These are phyloP conservation scores for Lonchura striata DNA, from an alignment of 2,113 vertebrate species.

Conservation along the genomic window DNA sequence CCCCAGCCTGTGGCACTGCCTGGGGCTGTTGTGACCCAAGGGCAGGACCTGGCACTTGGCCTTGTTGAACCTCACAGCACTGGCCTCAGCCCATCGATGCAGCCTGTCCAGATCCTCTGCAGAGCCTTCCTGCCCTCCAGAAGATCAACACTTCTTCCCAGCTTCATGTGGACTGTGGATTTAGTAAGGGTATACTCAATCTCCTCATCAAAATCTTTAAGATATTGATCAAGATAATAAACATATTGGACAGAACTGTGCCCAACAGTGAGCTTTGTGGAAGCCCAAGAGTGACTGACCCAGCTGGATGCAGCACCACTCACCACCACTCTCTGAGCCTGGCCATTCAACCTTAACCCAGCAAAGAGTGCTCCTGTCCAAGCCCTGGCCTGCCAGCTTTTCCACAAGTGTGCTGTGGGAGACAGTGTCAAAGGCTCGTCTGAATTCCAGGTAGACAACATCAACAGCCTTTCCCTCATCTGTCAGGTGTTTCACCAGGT, in stretches of 20 bases:
- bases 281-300: background rate
- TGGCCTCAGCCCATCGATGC: background rate
- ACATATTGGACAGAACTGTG: background rate
- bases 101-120: background rate
- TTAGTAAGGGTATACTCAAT: background rate
- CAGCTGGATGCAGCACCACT: accelerated
- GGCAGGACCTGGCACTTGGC: background rate
- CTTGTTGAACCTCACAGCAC: background rate
- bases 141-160: accelerated
- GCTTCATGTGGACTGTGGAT: background rate
- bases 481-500: background rate
- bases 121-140: background rate
- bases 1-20: background rate
- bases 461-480: background rate
- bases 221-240: background rate
- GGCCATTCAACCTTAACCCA: background rate
- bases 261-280: background rate
- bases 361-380: too few relatives aligned
- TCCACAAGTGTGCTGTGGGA: background rate
- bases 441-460: background rate
- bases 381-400: background rate
- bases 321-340: background rate
- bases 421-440: background rate
- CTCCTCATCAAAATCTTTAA: background rate
- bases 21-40: background rate